Base-by-base conservation (phyloP, 2,888 invertebrate genomes). In the Octonoba sinensis region DNA sequence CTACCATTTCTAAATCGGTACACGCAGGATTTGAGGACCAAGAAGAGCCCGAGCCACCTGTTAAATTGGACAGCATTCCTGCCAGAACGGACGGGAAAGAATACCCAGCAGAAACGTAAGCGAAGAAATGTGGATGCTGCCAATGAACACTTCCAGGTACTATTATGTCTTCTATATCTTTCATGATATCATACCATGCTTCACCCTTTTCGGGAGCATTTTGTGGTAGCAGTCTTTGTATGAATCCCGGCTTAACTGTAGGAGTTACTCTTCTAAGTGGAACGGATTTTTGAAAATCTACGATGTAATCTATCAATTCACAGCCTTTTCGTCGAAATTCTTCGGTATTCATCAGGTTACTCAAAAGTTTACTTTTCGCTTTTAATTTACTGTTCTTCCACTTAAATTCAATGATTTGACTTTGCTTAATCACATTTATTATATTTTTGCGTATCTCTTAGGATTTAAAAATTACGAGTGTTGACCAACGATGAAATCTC, bases 81-180 rank as follows among this genome's bases (percentile, higher is more conserved):
- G 96, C 99, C 65, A 99, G 91, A 84, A 99, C 97, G 11, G 98
- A 97, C 1, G 99, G 98, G 89, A 93, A 99, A 0, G 95, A 96
- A 90, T 97, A 97, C 18, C 98, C 99, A n/a, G 98, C 93, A 6
- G 99, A 99, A 88, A 99, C 99, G 89, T 99, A 99, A 0, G 99
- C 99, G 89, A 99, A 97, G 90, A 99, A 99, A 81, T 96, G 91
- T 0, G 99, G 98, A 91, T 99, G 98, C 88, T 99, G 22, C 54
- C 57, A 62, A 22, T 70, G 69, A 1, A 47, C 88, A 86, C 96
- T 94, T 46, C 96, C 96, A 0, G 96, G 95, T 95, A 96, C 95
- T 87, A 96, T 96, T 89, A 95, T 95, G 75, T 91, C 91, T 88
- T 96, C 95, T 49, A 97, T 93, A 87, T 97, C 97, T 13, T 89